Base-by-base conservation (phyloP, 1,140 invertebrate species). In the Philotrypesis tridentata region DNA sequence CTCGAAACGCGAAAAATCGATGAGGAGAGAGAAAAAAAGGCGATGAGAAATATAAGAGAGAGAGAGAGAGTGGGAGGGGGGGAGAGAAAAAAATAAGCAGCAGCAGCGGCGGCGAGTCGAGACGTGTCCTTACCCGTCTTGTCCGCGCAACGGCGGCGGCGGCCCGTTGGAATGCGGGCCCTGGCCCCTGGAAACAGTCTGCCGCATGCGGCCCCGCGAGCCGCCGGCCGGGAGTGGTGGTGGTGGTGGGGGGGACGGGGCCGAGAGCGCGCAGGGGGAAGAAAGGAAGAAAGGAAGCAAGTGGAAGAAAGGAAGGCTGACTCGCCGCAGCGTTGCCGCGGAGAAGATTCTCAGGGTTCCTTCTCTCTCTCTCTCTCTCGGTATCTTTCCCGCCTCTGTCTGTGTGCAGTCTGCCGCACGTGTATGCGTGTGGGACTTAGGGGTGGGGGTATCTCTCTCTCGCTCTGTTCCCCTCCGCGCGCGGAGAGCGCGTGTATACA, bases 201-300 rank as follows among this genome's bases (percentile, higher is more conserved):
- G 61, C 61, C 7, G 25, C 25, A 17, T 2, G 2, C 60, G 25
- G 23, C 61, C 27, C 61, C 61, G 61, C 11, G n/a, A n/a, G n/a
- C n/a, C n/a, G n/a, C n/a, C n/a, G n/a, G n/a, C n/a, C n/a, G n/a
- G n/a, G n/a, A n/a, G n/a, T n/a, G n/a, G n/a, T n/a, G n/a, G n/a
- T n/a, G n/a, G n/a, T n/a, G n/a, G n/a, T n/a, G n/a, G n/a, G n/a
- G n/a, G n/a, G n/a, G n/a, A n/a, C n/a, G n/a, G n/a, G n/a, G n/a
- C n/a, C n/a, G n/a, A n/a, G 17, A 27, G 61, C 12, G 61, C 2
- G 25, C 23, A 27, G 27, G 61, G 27, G 61, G 61, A 65, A 65
- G 61, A 65, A 65, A 65, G 61, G 61, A 65, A 65, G 61, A 65
- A 65, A 65, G 61, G 27, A 65, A 65, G 61, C 61, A 65, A 65